These are phyloP conservation scores for Dromaius novaehollandiae DNA, from an alignment of 2,113 vertebrate species.

Conservation along the genomic window DNA sequence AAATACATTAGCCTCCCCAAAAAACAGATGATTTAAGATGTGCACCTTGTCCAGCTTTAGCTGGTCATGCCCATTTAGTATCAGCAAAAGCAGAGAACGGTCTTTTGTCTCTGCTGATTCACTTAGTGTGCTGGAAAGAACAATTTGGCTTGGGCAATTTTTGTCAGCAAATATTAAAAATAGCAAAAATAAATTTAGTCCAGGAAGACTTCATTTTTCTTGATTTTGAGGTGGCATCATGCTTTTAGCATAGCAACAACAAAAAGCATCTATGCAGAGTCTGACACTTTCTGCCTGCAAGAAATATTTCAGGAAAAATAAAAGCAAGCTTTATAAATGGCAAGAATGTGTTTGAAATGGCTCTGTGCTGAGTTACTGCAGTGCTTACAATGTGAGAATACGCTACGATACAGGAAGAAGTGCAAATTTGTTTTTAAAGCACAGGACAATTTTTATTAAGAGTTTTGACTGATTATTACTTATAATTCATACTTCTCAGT, in stretches of 20 bases:
- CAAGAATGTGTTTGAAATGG: neutral
- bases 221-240: neutral
- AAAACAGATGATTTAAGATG: neutral
- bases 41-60: neutral
- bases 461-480: neutral
- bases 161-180: neutral
- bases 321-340: neutral
- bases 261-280: neutral
- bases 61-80: neutral
- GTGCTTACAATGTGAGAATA: neutral
- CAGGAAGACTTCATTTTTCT: neutral
- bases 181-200: neutral
- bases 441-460: neutral
- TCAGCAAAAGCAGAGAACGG: neutral
- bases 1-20: neutral
- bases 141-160: neutral
- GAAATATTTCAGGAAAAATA: neutral
- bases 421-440: neutral
- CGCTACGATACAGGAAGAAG: neutral
- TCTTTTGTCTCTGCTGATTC: neutral
- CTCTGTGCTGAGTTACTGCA: neutral
- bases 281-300: neutral
- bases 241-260: neutral
- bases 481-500: neutral
- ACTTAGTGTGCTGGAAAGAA: neutral